A percentile compares a stretch with the other conserved stretches of the same genome.
phyloP scores from a whole-genome alignment of 2,113 vertebrate genomes.

The Cairina moschata region DNA sequence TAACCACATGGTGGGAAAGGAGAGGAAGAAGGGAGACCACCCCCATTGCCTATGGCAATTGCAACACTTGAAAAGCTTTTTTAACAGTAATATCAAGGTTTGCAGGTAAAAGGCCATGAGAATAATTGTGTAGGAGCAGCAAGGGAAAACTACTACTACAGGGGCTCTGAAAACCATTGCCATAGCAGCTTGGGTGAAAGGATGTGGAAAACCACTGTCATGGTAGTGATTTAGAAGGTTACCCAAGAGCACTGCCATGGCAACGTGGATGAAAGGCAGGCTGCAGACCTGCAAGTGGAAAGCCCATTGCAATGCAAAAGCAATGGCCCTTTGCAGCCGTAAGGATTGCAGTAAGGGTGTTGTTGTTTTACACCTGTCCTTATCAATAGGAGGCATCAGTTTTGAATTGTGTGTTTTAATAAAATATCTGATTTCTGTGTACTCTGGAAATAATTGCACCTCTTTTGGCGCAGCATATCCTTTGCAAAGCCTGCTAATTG shows the following conservation, averaged over 20 bases:
- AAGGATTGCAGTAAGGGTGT: not conserved
- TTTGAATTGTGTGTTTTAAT: not conserved
- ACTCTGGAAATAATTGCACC: not conserved
- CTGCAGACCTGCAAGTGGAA: not conserved
- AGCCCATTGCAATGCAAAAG: not conserved
- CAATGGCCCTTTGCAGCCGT: not conserved
- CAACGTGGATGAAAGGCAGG: not conserved
- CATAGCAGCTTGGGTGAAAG: not conserved
- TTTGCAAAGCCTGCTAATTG: slow-evolving; percentile 80
- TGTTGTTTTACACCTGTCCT: rapidly evolving
- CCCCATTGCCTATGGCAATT: not conserved
- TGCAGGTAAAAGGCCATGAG: not conserved
- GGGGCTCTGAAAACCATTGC: not conserved
- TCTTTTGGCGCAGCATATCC: slow-evolving; percentile 76
- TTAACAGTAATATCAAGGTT: not conserved
- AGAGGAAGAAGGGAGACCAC: not conserved
- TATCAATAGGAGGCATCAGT: not conserved
- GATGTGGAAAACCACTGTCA: not conserved
- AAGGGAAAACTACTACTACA: not conserved
- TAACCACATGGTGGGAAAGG: not conserved
- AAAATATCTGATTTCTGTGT: not conserved
- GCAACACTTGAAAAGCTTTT: not conserved
- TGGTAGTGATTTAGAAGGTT: not conserved
- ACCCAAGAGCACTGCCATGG: not conserved
- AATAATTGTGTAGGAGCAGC: not conserved